phyloP scores from a whole-genome alignment of 1,140 invertebrate genomes.

The Proctacanthus coquilletti region DNA sequence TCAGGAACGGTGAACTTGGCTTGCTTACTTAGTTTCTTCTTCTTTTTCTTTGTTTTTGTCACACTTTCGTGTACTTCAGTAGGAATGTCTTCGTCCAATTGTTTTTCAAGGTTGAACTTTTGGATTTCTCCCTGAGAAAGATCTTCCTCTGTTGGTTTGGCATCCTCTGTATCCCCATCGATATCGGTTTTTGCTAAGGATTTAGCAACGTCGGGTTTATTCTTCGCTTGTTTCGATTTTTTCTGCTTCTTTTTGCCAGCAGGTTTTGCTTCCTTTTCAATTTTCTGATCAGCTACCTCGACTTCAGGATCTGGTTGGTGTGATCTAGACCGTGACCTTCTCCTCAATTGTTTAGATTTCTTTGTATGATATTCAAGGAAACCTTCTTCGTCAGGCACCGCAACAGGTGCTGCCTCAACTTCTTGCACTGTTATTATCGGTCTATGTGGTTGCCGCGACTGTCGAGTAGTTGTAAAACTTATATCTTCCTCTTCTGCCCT shows the following conservation, averaged over 20 bases:
- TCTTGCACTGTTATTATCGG: conserved; percentile 18
- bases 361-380: conserved; percentile 18
- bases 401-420: conserved; percentile 6
- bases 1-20: too few relatives aligned
- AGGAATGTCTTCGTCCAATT: too few relatives aligned
- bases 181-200: too few relatives aligned
- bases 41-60: too few relatives aligned
- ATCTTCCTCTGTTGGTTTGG: too few relatives aligned
- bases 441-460: conserved; percentile 12
- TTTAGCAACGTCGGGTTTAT: too few relatives aligned
- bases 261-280: not conserved
- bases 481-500: not conserved
- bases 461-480: too few relatives aligned
- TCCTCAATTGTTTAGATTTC: conserved; percentile 11
- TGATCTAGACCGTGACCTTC: conserved; percentile 21
- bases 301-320: conserved; percentile 15
- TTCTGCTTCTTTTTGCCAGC: not conserved
- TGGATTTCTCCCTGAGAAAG: too few relatives aligned
- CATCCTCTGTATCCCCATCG: too few relatives aligned
- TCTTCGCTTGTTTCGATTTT: not conserved
- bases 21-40: too few relatives aligned
- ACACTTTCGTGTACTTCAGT: too few relatives aligned
- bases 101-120: too few relatives aligned
- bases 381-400: conserved; percentile 13
- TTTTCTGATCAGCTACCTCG: conserved; percentile 4